These are phyloP conservation scores for Apis florea DNA, from an alignment of 1,140 invertebrate genomes.

Conservation along the genomic window DNA sequence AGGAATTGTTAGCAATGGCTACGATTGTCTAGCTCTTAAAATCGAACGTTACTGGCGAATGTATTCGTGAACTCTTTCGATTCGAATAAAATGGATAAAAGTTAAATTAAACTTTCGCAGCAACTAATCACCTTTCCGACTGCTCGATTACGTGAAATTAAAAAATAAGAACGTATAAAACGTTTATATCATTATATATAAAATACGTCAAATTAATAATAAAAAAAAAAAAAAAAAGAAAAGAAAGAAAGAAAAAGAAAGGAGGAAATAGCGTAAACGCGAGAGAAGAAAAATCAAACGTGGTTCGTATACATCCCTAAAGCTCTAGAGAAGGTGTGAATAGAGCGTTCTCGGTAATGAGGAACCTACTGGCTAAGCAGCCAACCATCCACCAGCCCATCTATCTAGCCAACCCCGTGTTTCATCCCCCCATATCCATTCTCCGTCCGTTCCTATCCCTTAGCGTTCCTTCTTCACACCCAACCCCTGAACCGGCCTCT, in stretches of 20 bases:
- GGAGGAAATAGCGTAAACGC: not conserved
- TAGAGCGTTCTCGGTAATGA: slow-evolving; percentile 69
- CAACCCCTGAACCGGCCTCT: slow-evolving; percentile 48
- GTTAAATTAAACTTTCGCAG: not conserved
- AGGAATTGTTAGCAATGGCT: slow-evolving; percentile 40
- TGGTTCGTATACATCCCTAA: slow-evolving; percentile 58
- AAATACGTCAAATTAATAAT: not conserved
- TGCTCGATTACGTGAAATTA: no score
- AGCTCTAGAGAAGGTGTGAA: slow-evolving; percentile 66
- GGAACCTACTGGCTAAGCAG: slow-evolving; percentile 68
- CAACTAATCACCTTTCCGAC: no score
- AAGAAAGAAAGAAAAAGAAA: no score
- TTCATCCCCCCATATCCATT: slow-evolving; percentile 61
- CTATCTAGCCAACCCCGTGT: slow-evolving; percentile 63
- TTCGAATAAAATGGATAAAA: not conserved
- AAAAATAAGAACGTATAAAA: no score
- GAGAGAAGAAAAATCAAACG: slow-evolving; percentile 11
- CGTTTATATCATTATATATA: no score
- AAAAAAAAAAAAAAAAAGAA: not conserved
- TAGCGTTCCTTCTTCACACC: slow-evolving; percentile 54
- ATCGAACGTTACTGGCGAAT: not conserved
- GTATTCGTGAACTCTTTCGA: not conserved
- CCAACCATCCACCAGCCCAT: slow-evolving; percentile 64
- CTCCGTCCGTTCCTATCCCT: slow-evolving; percentile 60
- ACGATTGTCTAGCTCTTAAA: not conserved